A percentile compares a stretch with the other conserved stretches of the same genome.
These are phyloP conservation scores for Hemibagrus guttatus DNA, from an alignment of 2,797 vertebrate species.

Conservation along the genomic window DNA sequence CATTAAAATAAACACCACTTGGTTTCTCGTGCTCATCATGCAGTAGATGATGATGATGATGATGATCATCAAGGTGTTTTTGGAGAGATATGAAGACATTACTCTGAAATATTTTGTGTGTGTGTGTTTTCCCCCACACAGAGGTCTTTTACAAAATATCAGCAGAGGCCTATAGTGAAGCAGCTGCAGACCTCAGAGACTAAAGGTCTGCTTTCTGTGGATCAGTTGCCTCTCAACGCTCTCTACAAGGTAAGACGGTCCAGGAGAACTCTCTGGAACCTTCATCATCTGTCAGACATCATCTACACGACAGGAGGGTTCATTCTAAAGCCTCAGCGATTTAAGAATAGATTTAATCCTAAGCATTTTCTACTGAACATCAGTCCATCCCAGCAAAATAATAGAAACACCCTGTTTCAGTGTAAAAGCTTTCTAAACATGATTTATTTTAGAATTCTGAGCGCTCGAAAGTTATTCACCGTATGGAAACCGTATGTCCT, in stretches of 20 bases:
- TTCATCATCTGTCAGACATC: not conserved
- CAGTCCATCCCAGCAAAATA: not conserved
- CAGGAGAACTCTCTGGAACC: not conserved
- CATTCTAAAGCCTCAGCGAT: not conserved
- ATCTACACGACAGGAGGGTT: not conserved
- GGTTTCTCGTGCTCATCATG: too few species aligned
- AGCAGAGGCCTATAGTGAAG: slow-evolving; percentile 64
- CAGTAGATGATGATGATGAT: too few species aligned
- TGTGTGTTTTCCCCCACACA: slow-evolving; percentile 47
- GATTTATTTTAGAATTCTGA: not conserved
- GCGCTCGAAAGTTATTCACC: not conserved
- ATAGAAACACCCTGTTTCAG: not conserved
- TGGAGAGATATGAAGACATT: too few species aligned
- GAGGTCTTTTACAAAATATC: slow-evolving; percentile 58
- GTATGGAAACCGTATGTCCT: not conserved
- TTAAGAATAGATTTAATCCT: not conserved
- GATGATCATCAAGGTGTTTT: too few species aligned
- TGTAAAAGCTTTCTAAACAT: not conserved
- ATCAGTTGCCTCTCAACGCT: slow-evolving; percentile 69
- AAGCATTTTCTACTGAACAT: not conserved
- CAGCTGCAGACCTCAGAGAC: slow-evolving; percentile 65
- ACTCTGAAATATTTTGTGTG: too few species aligned
- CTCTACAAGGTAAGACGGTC: slow-evolving; percentile 71
- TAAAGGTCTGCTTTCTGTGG: slow-evolving; percentile 57
- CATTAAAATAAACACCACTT: too few species aligned